Percentiles rank a stretch among this genome's conserved stretches.
phyloP scores from a whole-genome alignment of 2,888 invertebrate species.

The Trichopria drosophilae region DNA sequence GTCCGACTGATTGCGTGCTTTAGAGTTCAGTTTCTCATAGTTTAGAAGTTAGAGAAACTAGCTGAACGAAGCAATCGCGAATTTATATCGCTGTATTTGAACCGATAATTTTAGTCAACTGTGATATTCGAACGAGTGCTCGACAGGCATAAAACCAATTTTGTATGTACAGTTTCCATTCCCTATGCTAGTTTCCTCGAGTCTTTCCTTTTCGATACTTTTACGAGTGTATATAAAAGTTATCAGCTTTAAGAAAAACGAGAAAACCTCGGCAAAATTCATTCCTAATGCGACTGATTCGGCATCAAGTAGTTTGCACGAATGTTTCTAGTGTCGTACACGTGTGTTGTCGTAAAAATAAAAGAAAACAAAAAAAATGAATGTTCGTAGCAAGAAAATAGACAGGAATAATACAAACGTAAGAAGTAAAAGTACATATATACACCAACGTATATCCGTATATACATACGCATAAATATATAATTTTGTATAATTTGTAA shows the following conservation, averaged over 20 bases:
- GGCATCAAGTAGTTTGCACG: slow-evolving; percentile 37
- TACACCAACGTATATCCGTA: slow-evolving; percentile 43
- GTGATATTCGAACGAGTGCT: slow-evolving; percentile 51
- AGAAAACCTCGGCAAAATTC: no score
- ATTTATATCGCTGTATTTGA: no score
- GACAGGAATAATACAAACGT: slow-evolving; percentile 45
- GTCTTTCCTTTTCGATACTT: slow-evolving; percentile 21
- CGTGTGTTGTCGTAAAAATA: slow-evolving; percentile 30
- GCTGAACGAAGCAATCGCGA: no score
- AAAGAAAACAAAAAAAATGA: no score
- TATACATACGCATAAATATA: slow-evolving; percentile 39
- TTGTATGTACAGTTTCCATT: slow-evolving; percentile 44
- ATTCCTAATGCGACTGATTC: no score
- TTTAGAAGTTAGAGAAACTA: no score
- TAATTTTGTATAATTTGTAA: slow-evolving; percentile 54
- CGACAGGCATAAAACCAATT: no score
- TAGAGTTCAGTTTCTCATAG: no score
- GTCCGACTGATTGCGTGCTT: no score
- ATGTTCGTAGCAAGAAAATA: slow-evolving; percentile 39
- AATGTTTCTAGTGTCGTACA: slow-evolving; percentile 36
- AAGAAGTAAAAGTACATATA: slow-evolving; percentile 42
- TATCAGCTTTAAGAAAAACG: no score
- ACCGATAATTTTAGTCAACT: slow-evolving; percentile 47
- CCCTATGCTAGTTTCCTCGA: slow-evolving; percentile 28
- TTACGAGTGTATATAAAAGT: slow-evolving; percentile 26